Percentiles rank a stretch among this genome's conserved stretches.
Conservation (phyloP, 2,888 invertebrate species). For the Nymphalis urticae region DNA sequence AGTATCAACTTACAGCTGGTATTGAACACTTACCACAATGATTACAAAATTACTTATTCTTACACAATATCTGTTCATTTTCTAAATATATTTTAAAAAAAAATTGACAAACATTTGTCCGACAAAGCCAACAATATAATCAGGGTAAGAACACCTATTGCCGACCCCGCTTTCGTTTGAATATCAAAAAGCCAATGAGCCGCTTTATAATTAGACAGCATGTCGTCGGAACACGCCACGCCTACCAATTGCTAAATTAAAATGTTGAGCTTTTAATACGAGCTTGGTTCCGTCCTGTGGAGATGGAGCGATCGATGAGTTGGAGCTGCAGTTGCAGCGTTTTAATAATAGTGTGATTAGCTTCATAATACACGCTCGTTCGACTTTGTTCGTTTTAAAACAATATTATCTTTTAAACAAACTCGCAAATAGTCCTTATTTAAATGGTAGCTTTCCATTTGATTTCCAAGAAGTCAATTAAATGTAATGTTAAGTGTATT, state of each 20-base stretch:
- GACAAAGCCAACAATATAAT: conserved; percentile 23
- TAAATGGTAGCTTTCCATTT: too few species aligned
- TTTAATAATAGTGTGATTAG: conserved; percentile 25
- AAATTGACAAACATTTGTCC: too few species aligned
- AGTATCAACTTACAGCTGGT: too few species aligned
- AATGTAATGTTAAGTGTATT: too few species aligned
- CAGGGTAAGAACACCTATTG: conserved; percentile 32
- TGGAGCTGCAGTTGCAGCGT: conserved; percentile 42
- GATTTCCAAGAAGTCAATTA: too few species aligned
- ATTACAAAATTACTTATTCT: too few species aligned
- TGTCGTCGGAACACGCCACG: conserved; percentile 57
- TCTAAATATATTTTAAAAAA: too few species aligned
- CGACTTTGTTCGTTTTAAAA: not conserved
- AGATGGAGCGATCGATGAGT: conserved; percentile 33
- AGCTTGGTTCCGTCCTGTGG: conserved; percentile 48
- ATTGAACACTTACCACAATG: too few species aligned
- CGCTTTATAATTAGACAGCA: conserved; percentile 65
- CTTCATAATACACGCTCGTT: not conserved
- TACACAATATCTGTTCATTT: too few species aligned
- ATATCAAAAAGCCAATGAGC: conserved; percentile 45
- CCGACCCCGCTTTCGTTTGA: conserved; percentile 37
- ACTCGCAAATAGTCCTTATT: not conserved
- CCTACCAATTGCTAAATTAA: conserved; percentile 66
- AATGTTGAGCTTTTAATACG: conserved; percentile 57
- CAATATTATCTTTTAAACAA: not conserved